phyloP scores from a whole-genome alignment of 2,888 invertebrate genomes.

The Sesamia inferens region DNA sequence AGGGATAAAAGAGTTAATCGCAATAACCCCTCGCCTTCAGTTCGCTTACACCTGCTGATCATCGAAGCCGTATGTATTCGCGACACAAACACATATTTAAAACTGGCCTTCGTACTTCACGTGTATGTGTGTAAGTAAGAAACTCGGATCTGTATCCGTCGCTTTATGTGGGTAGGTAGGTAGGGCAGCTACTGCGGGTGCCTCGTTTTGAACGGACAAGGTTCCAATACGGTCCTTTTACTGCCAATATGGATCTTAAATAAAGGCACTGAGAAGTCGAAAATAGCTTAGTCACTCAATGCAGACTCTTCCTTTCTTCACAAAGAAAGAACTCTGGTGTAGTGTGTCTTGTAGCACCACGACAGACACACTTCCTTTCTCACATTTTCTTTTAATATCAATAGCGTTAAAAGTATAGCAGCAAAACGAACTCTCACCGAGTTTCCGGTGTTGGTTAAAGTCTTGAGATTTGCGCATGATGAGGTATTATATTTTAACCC shows the following conservation, averaged over 20 bases:
- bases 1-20: conserved; percentile 90
- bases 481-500: conserved; percentile 67
- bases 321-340: conserved; percentile 82
- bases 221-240: conserved; percentile 82
- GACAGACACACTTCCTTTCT: conserved; percentile 89
- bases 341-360: conserved; percentile 82
- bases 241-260: conserved; percentile 87
- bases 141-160: conserved; percentile 89
- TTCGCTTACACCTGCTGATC: conserved; percentile 90
- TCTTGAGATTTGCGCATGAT: conserved; percentile 74
- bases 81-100: conserved; percentile 87
- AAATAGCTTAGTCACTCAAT: conserved; percentile 76
- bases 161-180: conserved; percentile 88
- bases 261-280: conserved; percentile 76
- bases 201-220: conserved; percentile 83
- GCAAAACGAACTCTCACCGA: conserved; percentile 82
- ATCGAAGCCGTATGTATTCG: conserved; percentile 89
- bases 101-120: conserved; percentile 88
- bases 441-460: conserved; percentile 78
- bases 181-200: conserved; percentile 88
- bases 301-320: conserved; percentile 80
- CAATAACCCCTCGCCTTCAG: conserved; percentile 89
- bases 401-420: conserved; percentile 83
- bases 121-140: conserved; percentile 87
- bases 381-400: conserved; percentile 87